A percentile compares a stretch with the other conserved stretches of the same genome.
Conservation (phyloP, 2,113 vertebrate species). For the Mormoops blainvillei region DNA sequence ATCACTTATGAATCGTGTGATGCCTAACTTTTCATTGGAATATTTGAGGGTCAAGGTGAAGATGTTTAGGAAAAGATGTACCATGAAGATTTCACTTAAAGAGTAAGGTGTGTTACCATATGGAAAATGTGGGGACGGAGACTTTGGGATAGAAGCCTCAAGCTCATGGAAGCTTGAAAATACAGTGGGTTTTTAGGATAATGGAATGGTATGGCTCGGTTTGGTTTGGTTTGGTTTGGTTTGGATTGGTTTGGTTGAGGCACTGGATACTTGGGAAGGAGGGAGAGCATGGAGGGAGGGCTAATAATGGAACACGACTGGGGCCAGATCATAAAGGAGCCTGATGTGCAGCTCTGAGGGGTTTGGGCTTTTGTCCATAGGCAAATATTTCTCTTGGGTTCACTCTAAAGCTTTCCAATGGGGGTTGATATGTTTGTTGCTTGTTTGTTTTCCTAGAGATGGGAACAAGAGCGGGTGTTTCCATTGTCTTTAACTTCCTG, state of each 20-base stretch:
- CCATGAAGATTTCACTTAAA: not conserved
- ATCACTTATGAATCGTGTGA: not conserved
- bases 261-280: not conserved
- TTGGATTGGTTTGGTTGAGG: not conserved
- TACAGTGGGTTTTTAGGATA: not conserved
- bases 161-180: not conserved
- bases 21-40: not conserved
- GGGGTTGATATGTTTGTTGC: not conserved
- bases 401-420: not conserved
- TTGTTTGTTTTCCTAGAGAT: conserved; percentile 45
- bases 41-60: not conserved
- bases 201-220: too few species aligned
- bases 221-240: not conserved
- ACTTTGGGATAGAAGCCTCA: not conserved
- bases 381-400: conserved; percentile 23
- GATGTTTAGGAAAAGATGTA: not conserved
- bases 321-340: not conserved
- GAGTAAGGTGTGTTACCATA: not conserved
- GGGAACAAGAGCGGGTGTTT: not conserved
- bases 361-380: not conserved
- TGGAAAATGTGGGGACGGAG: not conserved
- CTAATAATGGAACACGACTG: not conserved
- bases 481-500: conserved; percentile 46
- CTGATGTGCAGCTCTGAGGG: not conserved
- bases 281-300: not conserved